phyloP scores from a whole-genome alignment of 2,888 invertebrate species.

The Pinctada fucata region DNA sequence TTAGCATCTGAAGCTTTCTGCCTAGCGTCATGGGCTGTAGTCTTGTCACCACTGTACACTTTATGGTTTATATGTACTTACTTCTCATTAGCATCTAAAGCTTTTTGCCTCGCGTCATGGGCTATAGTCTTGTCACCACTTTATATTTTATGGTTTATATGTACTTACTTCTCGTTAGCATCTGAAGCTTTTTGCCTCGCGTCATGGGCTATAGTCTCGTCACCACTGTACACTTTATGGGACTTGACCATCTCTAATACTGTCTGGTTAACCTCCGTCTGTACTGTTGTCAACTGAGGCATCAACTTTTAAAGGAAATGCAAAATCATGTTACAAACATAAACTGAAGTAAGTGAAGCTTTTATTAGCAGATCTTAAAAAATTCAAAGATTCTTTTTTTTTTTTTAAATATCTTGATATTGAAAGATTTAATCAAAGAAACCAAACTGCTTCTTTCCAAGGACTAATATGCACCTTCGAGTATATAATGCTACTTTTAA shows the following conservation, averaged over 20 bases:
- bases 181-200: conserved; percentile 96
- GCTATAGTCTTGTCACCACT: conserved; percentile 97
- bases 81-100: conserved; percentile 94
- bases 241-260: conserved; percentile 93
- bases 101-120: conserved; percentile 95
- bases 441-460: too few species aligned
- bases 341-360: too few species aligned
- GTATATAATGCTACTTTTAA: too few species aligned
- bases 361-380: too few species aligned
- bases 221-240: conserved; percentile 95
- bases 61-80: conserved; percentile 88
- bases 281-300: conserved; percentile 71
- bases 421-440: too few species aligned
- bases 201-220: conserved; percentile 96
- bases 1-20: conserved; percentile 97
- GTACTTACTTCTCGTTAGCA: conserved; percentile 88
- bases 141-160: conserved; percentile 96
- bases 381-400: too few species aligned
- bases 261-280: conserved; percentile 70
- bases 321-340: too few species aligned
- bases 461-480: too few species aligned
- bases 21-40: conserved; percentile 94
- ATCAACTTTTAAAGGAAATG: conserved; percentile 58
- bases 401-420: too few species aligned
- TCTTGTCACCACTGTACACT: conserved; percentile 95